These are phyloP conservation scores for human DNA, from an alignment of 2,113 vertebrate species.

Conservation along the genomic window GRCh38 chr7:48962001-48962500, in stretches of 20 bases:
- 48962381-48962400: fast-evolving
- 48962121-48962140: not conserved
- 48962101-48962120: fast-evolving
- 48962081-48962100: not conserved
- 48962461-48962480: fast-evolving
- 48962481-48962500: not conserved
- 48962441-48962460: not conserved
- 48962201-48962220: fast-evolving
- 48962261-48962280: fast-evolving
- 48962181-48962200: no score
- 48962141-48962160: not conserved
- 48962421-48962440: fast-evolving
- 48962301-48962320: not conserved
- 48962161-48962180: not conserved
- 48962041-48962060: not conserved
- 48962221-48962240: not conserved
- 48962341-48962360: fast-evolving
- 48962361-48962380: fast-evolving
- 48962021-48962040: not conserved
- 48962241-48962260: not conserved
- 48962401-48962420: no score
- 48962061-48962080: not conserved
- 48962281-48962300: fast-evolving
- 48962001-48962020: not conserved
- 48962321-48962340: not conserved